Conservation (phyloP, 2,797 vertebrate species). For the Ciconia nigra region DNA sequence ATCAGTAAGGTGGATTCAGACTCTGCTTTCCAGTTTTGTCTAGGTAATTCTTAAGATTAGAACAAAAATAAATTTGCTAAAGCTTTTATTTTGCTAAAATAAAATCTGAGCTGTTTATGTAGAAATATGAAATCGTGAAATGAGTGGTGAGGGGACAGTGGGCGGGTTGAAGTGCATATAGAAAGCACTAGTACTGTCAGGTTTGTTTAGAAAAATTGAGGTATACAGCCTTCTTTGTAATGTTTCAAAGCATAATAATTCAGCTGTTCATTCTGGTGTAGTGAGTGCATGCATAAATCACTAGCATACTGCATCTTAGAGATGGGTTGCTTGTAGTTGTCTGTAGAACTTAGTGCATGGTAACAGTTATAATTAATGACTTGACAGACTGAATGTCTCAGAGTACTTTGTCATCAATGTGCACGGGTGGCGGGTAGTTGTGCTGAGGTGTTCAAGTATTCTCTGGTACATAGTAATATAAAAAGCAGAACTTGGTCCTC, state of each 20-base stretch:
- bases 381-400: neutral
- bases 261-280: neutral
- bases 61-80: neutral
- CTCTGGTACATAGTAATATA: neutral
- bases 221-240: neutral
- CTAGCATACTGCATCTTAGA: neutral
- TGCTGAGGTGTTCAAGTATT: neutral
- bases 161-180: neutral
- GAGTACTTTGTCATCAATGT: constrained; percentile 18
- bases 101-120: neutral
- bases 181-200: neutral
- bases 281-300: constrained; percentile 10
- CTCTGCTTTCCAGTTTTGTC: neutral
- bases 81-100: neutral
- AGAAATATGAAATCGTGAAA: neutral
- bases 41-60: neutral
- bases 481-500: neutral
- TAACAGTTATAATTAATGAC: constrained; percentile 44
- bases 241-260: constrained; percentile 23
- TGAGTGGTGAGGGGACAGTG: neutral
- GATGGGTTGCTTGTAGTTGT: constrained; percentile 2
- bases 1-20: neutral
- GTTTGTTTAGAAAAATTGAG: neutral
- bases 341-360: neutral
- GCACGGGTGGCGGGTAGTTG: neutral